These are phyloP conservation scores for Cariama cristata DNA, from an alignment of 2,113 vertebrate species.

Conservation along the genomic window DNA sequence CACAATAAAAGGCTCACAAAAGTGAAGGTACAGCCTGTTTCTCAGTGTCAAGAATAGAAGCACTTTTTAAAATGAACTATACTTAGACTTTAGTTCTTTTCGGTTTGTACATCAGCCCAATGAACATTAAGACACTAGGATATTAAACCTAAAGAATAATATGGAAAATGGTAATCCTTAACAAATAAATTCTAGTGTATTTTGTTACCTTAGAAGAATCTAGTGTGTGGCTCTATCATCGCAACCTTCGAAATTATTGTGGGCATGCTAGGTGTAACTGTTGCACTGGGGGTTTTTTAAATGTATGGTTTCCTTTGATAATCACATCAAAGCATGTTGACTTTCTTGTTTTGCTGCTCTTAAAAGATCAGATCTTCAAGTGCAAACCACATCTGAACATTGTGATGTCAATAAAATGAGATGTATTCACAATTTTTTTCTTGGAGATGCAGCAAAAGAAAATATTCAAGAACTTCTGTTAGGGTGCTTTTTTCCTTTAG, in stretches of 20 bases:
- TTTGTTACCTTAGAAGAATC: neutral
- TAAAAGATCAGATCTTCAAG: constrained; percentile 17
- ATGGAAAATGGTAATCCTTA: neutral
- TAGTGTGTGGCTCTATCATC: neutral
- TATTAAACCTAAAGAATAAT: constrained; percentile 18
- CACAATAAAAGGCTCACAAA: neutral
- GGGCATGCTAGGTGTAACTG: neutral
- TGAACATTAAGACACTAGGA: neutral
- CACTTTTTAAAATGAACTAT: neutral
- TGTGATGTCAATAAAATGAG: neutral
- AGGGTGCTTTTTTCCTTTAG: neutral
- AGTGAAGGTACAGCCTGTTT: neutral
- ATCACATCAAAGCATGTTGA: constrained; percentile 44
- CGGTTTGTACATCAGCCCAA: constrained; percentile 6
- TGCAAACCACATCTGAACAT: constrained; percentile 46
- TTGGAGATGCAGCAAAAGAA: constrained; percentile 17
- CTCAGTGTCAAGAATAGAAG: constrained; percentile 32
- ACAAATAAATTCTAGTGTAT: neutral
- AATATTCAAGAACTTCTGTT: neutral
- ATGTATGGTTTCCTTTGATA: constrained; percentile 26
- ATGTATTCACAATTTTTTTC: neutral
- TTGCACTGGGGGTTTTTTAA: neutral
- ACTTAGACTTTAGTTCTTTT: constrained; percentile 14
- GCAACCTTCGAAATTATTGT: neutral
- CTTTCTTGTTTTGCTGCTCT: constrained; percentile 39